phyloP scores from a whole-genome alignment of 2,888 invertebrate species.

The Philhelius pedissequus region DNA sequence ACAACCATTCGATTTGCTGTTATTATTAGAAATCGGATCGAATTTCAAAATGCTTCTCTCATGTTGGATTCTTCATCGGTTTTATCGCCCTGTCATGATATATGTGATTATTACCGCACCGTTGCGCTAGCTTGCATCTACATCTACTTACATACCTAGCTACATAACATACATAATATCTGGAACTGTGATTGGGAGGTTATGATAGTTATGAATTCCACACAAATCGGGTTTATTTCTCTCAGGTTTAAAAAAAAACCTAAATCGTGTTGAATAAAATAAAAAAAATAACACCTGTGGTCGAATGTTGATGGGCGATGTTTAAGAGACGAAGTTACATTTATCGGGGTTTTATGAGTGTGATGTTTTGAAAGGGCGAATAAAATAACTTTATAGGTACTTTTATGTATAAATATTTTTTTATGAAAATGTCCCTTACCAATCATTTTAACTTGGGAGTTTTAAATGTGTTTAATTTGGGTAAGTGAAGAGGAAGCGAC shows the following conservation, averaged over 20 bases:
- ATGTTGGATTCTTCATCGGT: conserved; percentile 37
- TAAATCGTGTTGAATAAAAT: conserved; percentile 13
- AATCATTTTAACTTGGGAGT: too few species aligned
- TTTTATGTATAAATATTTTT: too few species aligned
- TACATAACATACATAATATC: too few species aligned
- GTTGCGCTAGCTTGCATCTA: conserved; percentile 49
- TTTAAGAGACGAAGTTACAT: neutral
- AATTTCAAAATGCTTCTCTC: conserved; percentile 52
- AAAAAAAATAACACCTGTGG: conserved; percentile 26
- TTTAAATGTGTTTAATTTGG: too few species aligned
- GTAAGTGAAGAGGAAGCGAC: too few species aligned
- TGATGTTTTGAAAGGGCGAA: neutral
- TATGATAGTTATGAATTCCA: conserved; percentile 12
- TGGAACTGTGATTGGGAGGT: conserved; percentile 10
- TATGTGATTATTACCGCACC: conserved; percentile 57
- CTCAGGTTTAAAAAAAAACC: neutral
- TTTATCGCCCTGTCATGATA: conserved; percentile 50
- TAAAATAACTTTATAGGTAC: too few species aligned
- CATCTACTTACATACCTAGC: neutral
- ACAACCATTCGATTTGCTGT: conserved; percentile 58
- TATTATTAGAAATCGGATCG: conserved; percentile 63
- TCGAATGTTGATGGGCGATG: neutral
- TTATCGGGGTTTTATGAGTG: neutral
- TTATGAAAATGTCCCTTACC: too few species aligned
- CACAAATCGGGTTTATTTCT: conserved; percentile 11